phyloP scores from a whole-genome alignment of 2,113 vertebrate genomes.

The Gymnocephalus cernua region DNA sequence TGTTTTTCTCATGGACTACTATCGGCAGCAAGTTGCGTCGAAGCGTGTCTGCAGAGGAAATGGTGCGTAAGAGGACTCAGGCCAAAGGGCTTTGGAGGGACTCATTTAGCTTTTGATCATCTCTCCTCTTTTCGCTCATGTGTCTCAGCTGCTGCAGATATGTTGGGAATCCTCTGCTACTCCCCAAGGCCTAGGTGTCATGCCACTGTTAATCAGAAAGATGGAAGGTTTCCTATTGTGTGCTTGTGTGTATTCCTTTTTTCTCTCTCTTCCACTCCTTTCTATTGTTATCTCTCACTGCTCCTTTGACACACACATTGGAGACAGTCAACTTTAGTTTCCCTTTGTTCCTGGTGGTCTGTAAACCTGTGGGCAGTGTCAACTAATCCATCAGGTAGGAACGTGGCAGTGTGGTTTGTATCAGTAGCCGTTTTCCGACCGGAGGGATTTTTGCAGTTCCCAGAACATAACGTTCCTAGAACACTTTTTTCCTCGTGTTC shows the following conservation, averaged over 20 bases:
- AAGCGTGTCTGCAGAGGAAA: not conserved
- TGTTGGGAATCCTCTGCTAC: conserved; percentile 45
- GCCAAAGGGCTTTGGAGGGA: not conserved
- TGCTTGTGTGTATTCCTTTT: not conserved
- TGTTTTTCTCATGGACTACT: not conserved
- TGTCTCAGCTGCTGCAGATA: conserved; percentile 26
- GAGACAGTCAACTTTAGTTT: not conserved
- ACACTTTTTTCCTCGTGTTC: too few species aligned
- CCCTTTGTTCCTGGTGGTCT: not conserved
- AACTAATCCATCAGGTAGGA: not conserved
- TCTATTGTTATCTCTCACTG: not conserved
- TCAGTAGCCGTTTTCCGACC: too few species aligned
- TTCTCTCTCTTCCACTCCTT: too few species aligned
- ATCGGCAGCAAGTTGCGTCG: not conserved
- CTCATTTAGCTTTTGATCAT: not conserved
- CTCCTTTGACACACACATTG: not conserved
- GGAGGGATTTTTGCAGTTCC: too few species aligned
- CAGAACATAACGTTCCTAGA: too few species aligned
- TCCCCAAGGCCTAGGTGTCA: conserved; percentile 35
- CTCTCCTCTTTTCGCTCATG: not conserved
- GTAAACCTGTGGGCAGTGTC: not conserved
- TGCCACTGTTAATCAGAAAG: conserved; percentile 1
- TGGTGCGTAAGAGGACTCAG: too few species aligned
- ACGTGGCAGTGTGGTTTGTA: conserved; percentile 5
- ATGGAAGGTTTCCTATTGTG: not conserved